Evolutionary conservation across 2,113 vertebrate species (phyloP), one percentile per base, ranked within the genome.

Genomic region (Brachypteracias leptosomus): DNA sequence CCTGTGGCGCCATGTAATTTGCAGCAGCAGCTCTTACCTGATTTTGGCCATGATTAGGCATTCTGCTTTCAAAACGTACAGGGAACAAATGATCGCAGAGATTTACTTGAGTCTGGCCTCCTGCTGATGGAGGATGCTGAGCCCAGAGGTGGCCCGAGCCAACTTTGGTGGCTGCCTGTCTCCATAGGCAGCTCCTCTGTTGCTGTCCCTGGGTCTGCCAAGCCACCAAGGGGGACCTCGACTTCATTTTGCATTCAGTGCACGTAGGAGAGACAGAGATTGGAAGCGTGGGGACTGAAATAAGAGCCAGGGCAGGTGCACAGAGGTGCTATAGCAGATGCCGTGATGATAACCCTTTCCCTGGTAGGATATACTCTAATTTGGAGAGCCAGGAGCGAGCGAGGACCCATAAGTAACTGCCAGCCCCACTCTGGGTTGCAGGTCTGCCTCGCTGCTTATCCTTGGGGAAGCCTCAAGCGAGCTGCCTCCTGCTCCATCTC

Each of bases 1-100:
- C 97, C 97, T 96, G 97, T 91, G 95, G 98, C 20, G 98, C 90
- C 78, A 92, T 95, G 96, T 98, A 97, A 98, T 97, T 97, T 96
- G 94, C 95, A 95, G 76, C 95, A 96, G 93, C 94, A 90, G 95
- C 89, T 94, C 93, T 95, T 95, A 92, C 96, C 94, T 93, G 95
- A 96, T 97, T 95, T 88, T 79, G 85, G 87, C 91, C 88, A 81
- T 96, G 97, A 97, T 97, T 94, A 96, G 78, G 74, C 88, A 38
- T 91, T 97, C 87, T 72, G 70, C 82, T 95, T 96, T 93, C 93
- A 65, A 95, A 93, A 90, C 76, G 92, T 84, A 44, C 82, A 78
- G 80, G 62, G 73, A 93, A 88, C 82, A 92, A 97, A 96, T 88
- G 96, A 96, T 89, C 59, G 36, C 80, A 13, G 58, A 95, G 86